Percentiles rank a stretch among this genome's conserved stretches.
phyloP scores from a whole-genome alignment of 2,797 vertebrate genomes.

The Catostomus latipinnis region DNA sequence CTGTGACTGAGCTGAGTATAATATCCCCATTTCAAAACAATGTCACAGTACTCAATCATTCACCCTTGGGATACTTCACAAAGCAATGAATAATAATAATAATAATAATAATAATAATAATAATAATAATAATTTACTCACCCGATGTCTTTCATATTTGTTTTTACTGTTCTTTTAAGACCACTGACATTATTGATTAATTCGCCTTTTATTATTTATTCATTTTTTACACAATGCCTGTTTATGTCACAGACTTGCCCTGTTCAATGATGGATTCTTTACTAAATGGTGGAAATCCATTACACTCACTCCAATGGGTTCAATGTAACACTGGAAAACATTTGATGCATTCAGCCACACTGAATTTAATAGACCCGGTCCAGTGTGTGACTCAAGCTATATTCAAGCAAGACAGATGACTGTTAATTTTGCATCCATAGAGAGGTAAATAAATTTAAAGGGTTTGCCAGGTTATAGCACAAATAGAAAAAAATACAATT shows the following conservation, averaged over 20 bases:
- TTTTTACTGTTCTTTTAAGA: no score
- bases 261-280: background rate
- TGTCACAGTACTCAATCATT: background rate
- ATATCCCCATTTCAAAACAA: background rate
- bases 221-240: background rate
- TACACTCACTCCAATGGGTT: background rate
- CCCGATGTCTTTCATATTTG: no score
- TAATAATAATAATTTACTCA: no score
- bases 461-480: conserved; percentile 1
- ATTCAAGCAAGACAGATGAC: conserved; percentile 30
- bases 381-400: background rate
- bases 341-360: conserved; percentile 24
- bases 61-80: no score
- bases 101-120: no score
- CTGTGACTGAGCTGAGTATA: background rate
- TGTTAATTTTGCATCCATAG: conserved; percentile 14
- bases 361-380: conserved; percentile 6
- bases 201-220: background rate
- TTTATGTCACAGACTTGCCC: background rate
- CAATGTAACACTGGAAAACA: conserved; percentile 19
- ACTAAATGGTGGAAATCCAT: background rate
- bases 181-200: background rate
- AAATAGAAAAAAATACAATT: conserved; percentile 29
- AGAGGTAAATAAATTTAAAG: conserved; percentile 15
- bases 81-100: no score